phyloP scores from a whole-genome alignment of 92 coral and sea anemone species.

The Epizoanthus rinbou region DNA sequence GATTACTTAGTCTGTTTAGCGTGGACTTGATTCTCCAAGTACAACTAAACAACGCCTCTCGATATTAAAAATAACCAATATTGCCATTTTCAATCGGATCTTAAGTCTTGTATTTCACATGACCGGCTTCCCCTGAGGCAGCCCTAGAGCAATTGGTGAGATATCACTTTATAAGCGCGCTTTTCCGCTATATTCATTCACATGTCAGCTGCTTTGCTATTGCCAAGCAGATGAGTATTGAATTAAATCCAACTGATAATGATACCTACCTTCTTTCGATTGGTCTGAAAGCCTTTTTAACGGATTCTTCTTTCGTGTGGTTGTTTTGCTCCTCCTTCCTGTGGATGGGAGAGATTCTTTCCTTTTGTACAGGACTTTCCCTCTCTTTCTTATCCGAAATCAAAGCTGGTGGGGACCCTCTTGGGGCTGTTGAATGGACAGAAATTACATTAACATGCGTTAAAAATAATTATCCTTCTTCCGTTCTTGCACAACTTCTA shows the following conservation, averaged over 20 bases:
- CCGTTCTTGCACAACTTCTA: not conserved
- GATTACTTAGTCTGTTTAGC: conserved; percentile 26
- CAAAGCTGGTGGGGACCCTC: conserved; percentile 35
- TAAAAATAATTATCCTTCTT: not conserved
- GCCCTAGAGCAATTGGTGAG: not conserved
- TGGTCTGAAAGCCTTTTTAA: conserved; percentile 46
- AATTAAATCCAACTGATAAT: conserved; percentile 12
- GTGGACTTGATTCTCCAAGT: conserved; percentile 19
- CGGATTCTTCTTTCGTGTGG: conserved; percentile 33
- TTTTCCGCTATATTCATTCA: not conserved
- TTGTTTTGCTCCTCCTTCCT: conserved; percentile 20
- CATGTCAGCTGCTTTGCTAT: not conserved
- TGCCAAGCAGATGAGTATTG: not conserved
- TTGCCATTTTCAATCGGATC: conserved; percentile 4
- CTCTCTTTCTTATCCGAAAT: conserved; percentile 38
- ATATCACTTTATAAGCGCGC: not conserved
- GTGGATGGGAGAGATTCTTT: conserved; percentile 3
- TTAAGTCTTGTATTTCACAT: not conserved
- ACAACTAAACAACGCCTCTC: conserved; percentile 34
- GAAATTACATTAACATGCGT: not conserved
- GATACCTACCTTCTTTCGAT: conserved; percentile 49
- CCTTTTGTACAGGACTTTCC: conserved; percentile 18
- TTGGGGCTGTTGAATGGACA: conserved; percentile 30
- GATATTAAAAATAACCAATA: conserved; percentile 26
- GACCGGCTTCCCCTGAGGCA: not conserved